Evolutionary conservation across 2,113 vertebrate genomes (phyloP).

Genomic region (Semicossyphus pulcher): DNA sequence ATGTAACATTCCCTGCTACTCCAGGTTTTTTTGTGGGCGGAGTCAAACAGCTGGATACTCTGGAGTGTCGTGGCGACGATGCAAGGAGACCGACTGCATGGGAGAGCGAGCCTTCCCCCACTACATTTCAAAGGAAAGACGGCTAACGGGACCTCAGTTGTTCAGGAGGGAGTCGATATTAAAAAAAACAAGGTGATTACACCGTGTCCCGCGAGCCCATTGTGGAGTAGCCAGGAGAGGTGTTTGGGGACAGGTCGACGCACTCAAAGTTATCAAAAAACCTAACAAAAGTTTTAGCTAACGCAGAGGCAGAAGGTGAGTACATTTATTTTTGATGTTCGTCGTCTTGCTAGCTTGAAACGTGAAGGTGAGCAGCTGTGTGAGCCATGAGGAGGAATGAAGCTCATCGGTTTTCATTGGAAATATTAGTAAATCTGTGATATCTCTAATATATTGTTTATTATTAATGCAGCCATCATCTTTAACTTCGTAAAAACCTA

Average conservation of each 20-base stretch:
- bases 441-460: too few species aligned
- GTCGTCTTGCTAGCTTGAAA: conserved; percentile 11
- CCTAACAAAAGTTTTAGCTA: background rate
- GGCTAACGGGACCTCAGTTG: conserved; percentile 1
- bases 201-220: background rate
- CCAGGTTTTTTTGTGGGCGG: conserved; percentile 46
- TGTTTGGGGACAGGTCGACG: conserved; percentile 12
- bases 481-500: too few species aligned
- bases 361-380: background rate
- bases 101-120: conserved; percentile 13
- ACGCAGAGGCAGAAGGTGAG: conserved; percentile 53
- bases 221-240: background rate
- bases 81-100: background rate
- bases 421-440: background rate
- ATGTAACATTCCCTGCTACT: background rate
- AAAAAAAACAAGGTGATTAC: background rate
- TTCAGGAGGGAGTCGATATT: background rate
- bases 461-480: too few species aligned
- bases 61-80: conserved; percentile 59
- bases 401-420: background rate
- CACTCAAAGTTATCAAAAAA: background rate
- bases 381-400: background rate
- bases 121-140: background rate
- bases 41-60: conserved; percentile 69
- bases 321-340: conserved; percentile 14